Evolutionary conservation across 2,888 invertebrate species (phyloP), one percentile per base, ranked within the genome.

Genomic region (Drosophila siamana): DNA sequence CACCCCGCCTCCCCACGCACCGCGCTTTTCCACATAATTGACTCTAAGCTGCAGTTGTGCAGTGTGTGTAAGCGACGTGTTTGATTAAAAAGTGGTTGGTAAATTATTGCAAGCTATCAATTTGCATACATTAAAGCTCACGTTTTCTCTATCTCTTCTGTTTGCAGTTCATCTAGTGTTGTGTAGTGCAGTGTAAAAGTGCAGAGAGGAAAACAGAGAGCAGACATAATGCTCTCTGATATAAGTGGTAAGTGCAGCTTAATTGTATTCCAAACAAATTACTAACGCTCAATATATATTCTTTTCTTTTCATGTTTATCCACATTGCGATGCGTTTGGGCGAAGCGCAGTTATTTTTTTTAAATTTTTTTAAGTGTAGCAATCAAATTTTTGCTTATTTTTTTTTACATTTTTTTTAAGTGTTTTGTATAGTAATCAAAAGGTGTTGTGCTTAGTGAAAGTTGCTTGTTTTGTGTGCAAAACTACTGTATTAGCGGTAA

Each of bases 31-130:
- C 9, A 7, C n/a, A 11, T 44, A 43, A 33, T 44, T 55, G 40
- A n/a, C 30, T 19, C 19, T 30, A 54, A 54, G 41, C 52, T 43
- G 52, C 41, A 43, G 41, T 30, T 16, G 13, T 51, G 5, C 9
- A 13, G 33, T 22, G 48, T 22, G 48, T 36, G 30, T 19, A 16
- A 9, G 22, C 9, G 9, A 24, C 36, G 38, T 6, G 13, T 30
- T 54, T 54, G 30, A 54, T 54, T 54, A 30, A 54, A 54, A 54
- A 13, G 52, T 54, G 52, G 13, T 41, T 41, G 41, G 19, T 22
- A 41, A 41, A n/a, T 13, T 8, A 41, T 54, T 41, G 5, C 4
- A 9, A 41, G 5, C 16, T 28, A 54, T 54, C 19, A 54, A 13
- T 30, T 54, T 41, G 52, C 28, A 54, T 54, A 19, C 28, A 40